Base-by-base conservation (phyloP, 2,888 invertebrate species). In the Xestobium rufovillosum region DNA sequence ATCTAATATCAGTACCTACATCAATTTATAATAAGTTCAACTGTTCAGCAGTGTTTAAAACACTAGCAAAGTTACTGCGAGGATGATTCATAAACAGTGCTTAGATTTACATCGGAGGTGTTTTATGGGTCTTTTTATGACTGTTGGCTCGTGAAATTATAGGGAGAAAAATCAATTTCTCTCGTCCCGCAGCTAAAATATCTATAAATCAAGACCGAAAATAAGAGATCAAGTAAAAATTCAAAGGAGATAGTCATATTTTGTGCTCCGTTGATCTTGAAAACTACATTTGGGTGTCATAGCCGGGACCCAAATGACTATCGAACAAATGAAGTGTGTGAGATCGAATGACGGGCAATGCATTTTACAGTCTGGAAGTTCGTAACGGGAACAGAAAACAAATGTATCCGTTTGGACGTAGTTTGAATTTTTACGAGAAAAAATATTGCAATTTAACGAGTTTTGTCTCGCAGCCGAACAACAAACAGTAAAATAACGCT, bases 321-420 rank as follows among this genome's bases (percentile, higher is more conserved):
- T 47, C 48, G 52, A 56, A 56, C 57, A 61, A 63, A 63, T 61
- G 61, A 63, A 61, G 59, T 61, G 61, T 59, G 55, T 60, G 59
- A 55, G 55, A 61, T 60, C 57, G 51, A 49, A 49, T 52, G 59
- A 56, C 58, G 57, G 53, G 51, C 52, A 47, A 51, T 38, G 44
- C 53, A 56, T 56, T 59, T 59, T 54, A 57, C 56, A 54, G 53
- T 55, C 57, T 55, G 53, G 52, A 48, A 55, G 52, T 56, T 56
- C 55, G 53, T 55, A 51, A 50, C 52, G 46, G 45, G 49, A 48
- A 53, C 52, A 51, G 50, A 51, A 53, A 55, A 54, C 53, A 51
- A 56, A 60, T 57, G 58, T 60, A 58, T 59, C 59, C 58, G 57
- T 60, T 60, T 56, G 49, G 48, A 37, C 43, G 44, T 34, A 41